Base-by-base conservation (phyloP, 2,888 invertebrate species). In the Euzetes globulus region DNA sequence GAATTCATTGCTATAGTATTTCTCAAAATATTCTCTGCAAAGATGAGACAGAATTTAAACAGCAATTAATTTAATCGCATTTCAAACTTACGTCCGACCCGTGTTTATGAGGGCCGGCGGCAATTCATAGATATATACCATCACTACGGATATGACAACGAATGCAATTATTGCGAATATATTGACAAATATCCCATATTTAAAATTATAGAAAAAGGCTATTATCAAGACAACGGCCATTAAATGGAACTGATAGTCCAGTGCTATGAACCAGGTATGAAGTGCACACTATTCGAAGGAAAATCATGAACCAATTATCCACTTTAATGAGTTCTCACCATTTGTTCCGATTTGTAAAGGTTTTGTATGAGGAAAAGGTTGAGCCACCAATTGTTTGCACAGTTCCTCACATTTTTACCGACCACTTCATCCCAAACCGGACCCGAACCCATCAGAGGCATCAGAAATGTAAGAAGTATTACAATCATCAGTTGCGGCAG, bases 331-430 rank as follows among this genome's bases (percentile, higher is more conserved):
- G 7, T 41, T 41, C 65, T 47, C 22, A 75, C 75, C 37, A 75
- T 75, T 29, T 74, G 27, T n/a, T 74, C 71, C 6, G 60, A 11
- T 45, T 45, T 74, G 19, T 37, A 52, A 60, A 71, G 73, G 15
- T 58, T 65, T 22, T 75, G 73, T 15, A 75, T n/a, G 22, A 71
- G 71, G 11, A 75, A 71, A 11, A 73, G 15, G 22, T 73, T 75
- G 5, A 75, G 60, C 75, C 75, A 75, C 75, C 75, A 75, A 71
- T 75, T 73, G 17, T 47, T 29, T 27, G 71, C 19, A 41, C 75
- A 75, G 7, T 58, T 63, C 15, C 60, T 55, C 1, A 52, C 50
- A 19, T 60, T 58, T 1, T 19, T 27, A 1, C 29, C 55, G 7
- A 75, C 41, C 17, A 74, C 37, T 58, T 73, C 73, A 5, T 19